Base-by-base conservation (phyloP, 2,888 invertebrate species). In the Cecidostiba fungosa region DNA sequence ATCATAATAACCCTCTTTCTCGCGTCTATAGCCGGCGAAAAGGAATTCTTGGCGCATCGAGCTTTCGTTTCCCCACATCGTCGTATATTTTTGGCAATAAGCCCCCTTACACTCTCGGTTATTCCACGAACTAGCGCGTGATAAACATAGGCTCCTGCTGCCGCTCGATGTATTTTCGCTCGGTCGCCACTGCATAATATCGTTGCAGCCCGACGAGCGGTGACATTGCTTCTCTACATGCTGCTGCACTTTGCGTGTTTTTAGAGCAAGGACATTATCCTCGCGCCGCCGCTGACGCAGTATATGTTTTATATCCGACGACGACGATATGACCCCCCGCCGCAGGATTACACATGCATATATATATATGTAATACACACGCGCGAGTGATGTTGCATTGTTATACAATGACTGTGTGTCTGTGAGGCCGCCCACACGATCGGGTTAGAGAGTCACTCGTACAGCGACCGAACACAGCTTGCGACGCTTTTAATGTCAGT, bases 381-480 rank as follows among this genome's bases (percentile, higher is more conserved):
- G 59, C 0, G 77, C 39, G 14, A 4, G 16, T 14, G 62, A n/a
- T 29, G 62, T 29, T 62, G 82, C 76, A 82, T 82, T 82, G 82
- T 82, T 82, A 82, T 82, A 82, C 76, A 82, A 82, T 39, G 82
- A 74, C 36, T 70, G 70, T 14, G 23, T 10, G 72, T 12, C 62
- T 4, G n/a, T 0, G 29, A 19, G 5, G 6, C 16, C 82, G 82
- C 82, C 76, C 69, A 70, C 82, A 39, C 77, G 26, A 74, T 50
- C 82, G 77, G 82, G 82, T 82, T 82, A 82, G 69, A 82, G 82
- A 82, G 83, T 84, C 83, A 84, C 69, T 84, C 83, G 83, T 73
- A 78, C 83, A 84, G 77, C 78, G 83, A 70, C 59, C 72, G 83
- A 50, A 26, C 43, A 36, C 1, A n/a, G 14, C 26, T 50, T 23